These are phyloP conservation scores for Microcebus jonahi DNA, from an alignment of 2,113 vertebrate genomes.

Conservation along the genomic window DNA sequence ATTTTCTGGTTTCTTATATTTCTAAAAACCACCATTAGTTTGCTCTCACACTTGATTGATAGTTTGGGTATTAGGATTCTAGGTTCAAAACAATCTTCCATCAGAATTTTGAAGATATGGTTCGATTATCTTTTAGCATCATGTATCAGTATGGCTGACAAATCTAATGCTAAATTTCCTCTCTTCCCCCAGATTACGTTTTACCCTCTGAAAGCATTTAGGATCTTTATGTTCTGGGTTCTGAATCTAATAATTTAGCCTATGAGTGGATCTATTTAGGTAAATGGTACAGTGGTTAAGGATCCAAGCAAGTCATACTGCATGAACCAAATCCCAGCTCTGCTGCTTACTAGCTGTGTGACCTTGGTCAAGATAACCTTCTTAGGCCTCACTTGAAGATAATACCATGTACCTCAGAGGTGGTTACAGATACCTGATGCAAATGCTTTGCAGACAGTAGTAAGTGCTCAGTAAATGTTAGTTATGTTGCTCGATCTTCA, in stretches of 20 bases:
- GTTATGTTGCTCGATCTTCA: not conserved
- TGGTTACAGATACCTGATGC: not conserved
- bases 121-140: not conserved
- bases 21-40: slow-evolving; percentile 18
- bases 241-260: slow-evolving; percentile 12
- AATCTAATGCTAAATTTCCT: not conserved
- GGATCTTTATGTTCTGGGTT: not conserved
- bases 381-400: not conserved
- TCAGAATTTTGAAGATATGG: not conserved
- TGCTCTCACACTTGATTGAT: not conserved
- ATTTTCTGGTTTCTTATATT: not conserved
- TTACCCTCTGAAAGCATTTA: not conserved
- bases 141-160: not conserved
- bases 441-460: not conserved
- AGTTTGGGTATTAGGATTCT: slow-evolving; percentile 28
- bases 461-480: slow-evolving; percentile 7
- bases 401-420: not conserved
- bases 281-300: not conserved
- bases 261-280: not conserved
- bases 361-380: not conserved
- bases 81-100: not conserved
- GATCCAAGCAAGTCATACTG: not conserved
- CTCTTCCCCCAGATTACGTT: not conserved
- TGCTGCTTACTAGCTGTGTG: not conserved
- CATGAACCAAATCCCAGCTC: not conserved